A percentile compares a stretch with the other conserved stretches of the same genome.
phyloP scores from a whole-genome alignment of 2,888 invertebrate species.

The Eristalinus aeneus region DNA sequence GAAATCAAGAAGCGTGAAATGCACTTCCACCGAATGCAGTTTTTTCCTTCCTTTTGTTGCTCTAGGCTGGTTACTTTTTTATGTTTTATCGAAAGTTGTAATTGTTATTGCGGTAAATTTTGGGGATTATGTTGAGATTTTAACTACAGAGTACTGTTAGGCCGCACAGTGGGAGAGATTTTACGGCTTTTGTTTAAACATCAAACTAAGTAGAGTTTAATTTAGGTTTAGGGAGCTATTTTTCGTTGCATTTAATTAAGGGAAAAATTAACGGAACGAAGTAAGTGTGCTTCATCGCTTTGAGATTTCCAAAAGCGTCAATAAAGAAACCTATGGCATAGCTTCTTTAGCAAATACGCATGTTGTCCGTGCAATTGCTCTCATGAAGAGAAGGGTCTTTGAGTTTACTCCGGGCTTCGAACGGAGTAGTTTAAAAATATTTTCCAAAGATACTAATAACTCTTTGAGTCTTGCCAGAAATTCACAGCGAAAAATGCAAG shows the following conservation, averaged over 20 bases:
- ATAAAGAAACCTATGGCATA: not conserved
- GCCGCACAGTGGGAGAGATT: not conserved
- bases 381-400: not conserved
- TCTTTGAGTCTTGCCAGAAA: too few relatives aligned
- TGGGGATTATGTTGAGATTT: not conserved
- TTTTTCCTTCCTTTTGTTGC: constrained; percentile 43
- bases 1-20: constrained; percentile 74
- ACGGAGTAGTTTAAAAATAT: not conserved
- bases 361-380: not conserved
- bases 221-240: not conserved
- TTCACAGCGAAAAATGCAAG: too few relatives aligned
- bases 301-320: too few relatives aligned
- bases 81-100: constrained; percentile 13
- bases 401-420: not conserved
- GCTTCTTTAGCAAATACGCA: not conserved
- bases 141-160: not conserved
- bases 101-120: constrained; percentile 35
- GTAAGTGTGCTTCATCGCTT: too few relatives aligned
- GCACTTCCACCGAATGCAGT: constrained; percentile 52
- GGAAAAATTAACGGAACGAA: too few relatives aligned
- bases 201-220: not conserved
- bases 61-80: constrained; percentile 13
- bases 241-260: not conserved
- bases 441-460: too few relatives aligned
- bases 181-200: not conserved